phyloP scores from a whole-genome alignment of 2,113 vertebrate genomes.

The Zosterops hypoxanthus region DNA sequence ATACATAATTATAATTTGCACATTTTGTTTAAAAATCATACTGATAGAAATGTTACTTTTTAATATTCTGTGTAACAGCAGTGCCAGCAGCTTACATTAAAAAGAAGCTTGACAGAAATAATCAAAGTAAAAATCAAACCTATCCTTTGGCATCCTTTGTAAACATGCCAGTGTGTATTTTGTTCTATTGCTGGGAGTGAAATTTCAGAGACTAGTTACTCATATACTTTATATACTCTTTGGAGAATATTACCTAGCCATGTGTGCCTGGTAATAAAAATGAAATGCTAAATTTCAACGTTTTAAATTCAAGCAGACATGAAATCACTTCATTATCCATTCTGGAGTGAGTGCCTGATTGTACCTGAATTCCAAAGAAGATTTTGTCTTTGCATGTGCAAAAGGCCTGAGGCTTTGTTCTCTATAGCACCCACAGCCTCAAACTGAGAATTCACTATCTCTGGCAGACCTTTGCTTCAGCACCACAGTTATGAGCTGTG shows the following conservation, averaged over 20 bases:
- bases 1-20: not conserved
- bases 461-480: not conserved
- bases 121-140: not conserved
- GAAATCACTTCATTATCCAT: not conserved
- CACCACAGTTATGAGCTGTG: not conserved
- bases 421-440: not conserved
- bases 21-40: not conserved
- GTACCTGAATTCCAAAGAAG: not conserved
- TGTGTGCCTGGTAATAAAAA: not conserved
- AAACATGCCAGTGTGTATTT: not conserved
- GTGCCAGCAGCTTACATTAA: not conserved
- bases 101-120: not conserved
- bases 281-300: not conserved
- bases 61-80: not conserved
- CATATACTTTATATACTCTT: not conserved
- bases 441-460: not conserved
- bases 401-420: not conserved
- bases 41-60: not conserved
- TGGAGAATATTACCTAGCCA: not conserved
- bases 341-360: not conserved
- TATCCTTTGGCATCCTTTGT: not conserved
- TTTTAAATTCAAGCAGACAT: not conserved
- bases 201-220: not conserved
- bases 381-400: not conserved
- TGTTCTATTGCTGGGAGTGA: not conserved